Percentiles rank a stretch among this genome's conserved stretches.
Conservation (phyloP, 2,113 vertebrate species). For the Maccullochella peelii region DNA sequence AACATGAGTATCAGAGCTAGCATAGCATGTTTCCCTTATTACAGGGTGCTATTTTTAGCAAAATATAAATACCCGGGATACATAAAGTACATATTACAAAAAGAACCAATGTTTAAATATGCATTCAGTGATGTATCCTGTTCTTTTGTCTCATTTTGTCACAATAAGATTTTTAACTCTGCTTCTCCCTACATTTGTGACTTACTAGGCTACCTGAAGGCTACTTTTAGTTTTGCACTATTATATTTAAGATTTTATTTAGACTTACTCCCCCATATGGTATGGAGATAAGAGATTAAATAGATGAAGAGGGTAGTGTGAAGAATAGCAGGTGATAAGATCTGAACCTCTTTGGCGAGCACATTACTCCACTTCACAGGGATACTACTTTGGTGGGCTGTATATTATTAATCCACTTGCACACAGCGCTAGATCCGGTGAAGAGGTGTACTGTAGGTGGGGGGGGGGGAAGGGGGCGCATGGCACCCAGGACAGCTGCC, state of each 20-base stretch:
- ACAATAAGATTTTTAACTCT: neutral
- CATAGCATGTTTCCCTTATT: conserved; percentile 56
- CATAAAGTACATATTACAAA: conserved; percentile 4
- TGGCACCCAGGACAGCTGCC: conserved; percentile 67
- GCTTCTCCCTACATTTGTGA: neutral
- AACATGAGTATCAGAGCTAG: conserved; percentile 41
- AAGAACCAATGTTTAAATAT: neutral
- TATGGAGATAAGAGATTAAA: conserved; percentile 12
- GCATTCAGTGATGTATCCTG: neutral
- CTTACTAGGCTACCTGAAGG: neutral
- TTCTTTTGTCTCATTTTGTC: conserved; percentile 13
- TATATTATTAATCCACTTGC: conserved; percentile 61
- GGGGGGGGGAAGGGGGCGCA: conserved; percentile 34
- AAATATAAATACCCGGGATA: conserved; percentile 41
- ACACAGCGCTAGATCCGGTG: conserved; percentile 17
- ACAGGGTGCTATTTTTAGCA: conserved; percentile 44
- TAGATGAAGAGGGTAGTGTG: neutral
- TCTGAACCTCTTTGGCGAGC: conserved; percentile 12
- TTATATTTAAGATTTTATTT: neutral
- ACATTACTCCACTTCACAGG: conserved; percentile 23
- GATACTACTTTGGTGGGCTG: conserved; percentile 48
- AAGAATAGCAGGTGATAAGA: conserved; percentile 46
- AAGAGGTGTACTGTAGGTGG: conserved; percentile 42
- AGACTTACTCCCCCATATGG: neutral
- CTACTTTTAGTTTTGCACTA: neutral